Evolutionary conservation across 2,113 vertebrate species (phyloP).

Genomic region (Pedionomus torquatus): DNA sequence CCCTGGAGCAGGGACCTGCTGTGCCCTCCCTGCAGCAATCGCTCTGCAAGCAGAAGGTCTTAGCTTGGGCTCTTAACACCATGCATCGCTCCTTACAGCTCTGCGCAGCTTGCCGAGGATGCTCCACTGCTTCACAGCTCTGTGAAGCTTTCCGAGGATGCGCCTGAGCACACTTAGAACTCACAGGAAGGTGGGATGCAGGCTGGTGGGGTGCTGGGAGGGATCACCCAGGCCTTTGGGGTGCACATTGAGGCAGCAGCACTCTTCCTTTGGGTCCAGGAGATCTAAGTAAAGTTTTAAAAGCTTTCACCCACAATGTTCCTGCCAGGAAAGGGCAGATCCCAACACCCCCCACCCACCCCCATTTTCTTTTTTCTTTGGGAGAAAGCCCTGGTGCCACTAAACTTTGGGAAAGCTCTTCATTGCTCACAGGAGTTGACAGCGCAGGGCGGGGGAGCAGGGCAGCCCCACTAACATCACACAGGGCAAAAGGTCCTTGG

Average conservation of each 20-base stretch:
- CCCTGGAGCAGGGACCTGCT: not conserved
- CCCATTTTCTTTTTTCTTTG: not conserved
- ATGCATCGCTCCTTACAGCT: not conserved
- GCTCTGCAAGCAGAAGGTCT: not conserved
- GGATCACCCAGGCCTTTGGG: not conserved
- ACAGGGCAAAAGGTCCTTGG: not conserved
- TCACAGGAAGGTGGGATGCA: not conserved
- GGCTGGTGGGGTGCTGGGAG: not conserved
- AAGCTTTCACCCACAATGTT: not conserved
- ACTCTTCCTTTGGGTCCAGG: not conserved
- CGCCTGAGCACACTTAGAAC: rapidly evolving
- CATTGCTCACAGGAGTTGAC: not conserved
- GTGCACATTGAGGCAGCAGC: not conserved
- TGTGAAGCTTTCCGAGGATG: not conserved
- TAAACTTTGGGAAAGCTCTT: not conserved
- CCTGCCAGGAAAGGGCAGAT: not conserved
- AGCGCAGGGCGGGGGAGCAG: not conserved
- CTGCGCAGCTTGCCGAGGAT: not conserved
- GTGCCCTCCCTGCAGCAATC: not conserved
- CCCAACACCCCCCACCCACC: rapidly evolving
- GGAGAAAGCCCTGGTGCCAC: not conserved
- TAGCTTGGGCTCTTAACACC: rapidly evolving
- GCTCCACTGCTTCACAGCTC: too few relatives aligned
- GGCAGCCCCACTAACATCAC: rapidly evolving
- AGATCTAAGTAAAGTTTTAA: not conserved